Percentiles rank a stretch among this genome's conserved stretches.
Evolutionary conservation across 1,140 invertebrate species (phyloP).

Genomic region (Heliconius hewitsoni): DNA sequence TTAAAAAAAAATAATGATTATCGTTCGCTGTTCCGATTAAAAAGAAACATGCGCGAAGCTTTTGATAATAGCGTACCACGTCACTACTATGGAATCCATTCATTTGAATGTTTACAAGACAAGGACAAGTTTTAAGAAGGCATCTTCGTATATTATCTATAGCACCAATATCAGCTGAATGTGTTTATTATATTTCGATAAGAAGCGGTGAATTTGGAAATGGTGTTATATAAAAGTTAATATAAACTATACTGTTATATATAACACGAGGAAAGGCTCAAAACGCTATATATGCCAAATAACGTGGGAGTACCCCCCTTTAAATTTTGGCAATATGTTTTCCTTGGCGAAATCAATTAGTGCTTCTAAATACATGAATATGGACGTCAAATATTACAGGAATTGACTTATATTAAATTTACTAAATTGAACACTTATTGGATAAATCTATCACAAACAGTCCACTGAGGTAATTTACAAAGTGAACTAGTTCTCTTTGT

Average conservation of each 20-base stretch:
- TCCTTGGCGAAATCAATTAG: slow-evolving; percentile 32
- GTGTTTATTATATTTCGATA: slow-evolving; percentile 35
- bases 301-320: not conserved
- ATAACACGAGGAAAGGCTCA: not conserved
- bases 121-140: slow-evolving; percentile 52
- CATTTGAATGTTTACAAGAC: slow-evolving; percentile 22
- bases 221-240: slow-evolving; percentile 12
- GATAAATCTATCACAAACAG: slow-evolving; percentile 79
- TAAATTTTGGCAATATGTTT: not conserved
- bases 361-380: slow-evolving; percentile 50
- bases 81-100: slow-evolving; percentile 18
- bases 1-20: not conserved
- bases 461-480: slow-evolving; percentile 77
- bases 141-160: slow-evolving; percentile 66
- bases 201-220: slow-evolving; percentile 13
- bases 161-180: slow-evolving; percentile 77
- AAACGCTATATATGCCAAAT: not conserved
- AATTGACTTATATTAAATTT: slow-evolving; percentile 76
- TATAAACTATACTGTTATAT: not conserved
- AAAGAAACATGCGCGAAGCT: slow-evolving; percentile 13
- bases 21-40: slow-evolving; percentile 14
- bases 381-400: slow-evolving; percentile 72
- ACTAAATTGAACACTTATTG: slow-evolving; percentile 79
- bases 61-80: slow-evolving; percentile 20
- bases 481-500: slow-evolving; percentile 52